These are phyloP conservation scores for Heteractis magnifica DNA, from an alignment of 92 coral and sea anemone genomes.

Conservation along the genomic window DNA sequence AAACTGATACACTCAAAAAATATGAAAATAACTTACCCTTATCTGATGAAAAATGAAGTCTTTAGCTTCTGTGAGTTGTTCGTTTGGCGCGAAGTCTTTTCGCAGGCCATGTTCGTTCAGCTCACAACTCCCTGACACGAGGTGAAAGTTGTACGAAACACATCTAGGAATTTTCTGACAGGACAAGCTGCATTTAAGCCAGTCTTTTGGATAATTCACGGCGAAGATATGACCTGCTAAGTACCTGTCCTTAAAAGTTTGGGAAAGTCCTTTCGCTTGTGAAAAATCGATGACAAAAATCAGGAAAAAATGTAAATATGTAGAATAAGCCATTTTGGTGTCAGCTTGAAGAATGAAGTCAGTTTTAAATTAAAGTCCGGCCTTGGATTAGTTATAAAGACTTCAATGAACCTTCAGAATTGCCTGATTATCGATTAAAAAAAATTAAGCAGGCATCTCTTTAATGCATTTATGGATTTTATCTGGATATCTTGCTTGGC, in stretches of 20 bases:
- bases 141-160: slow-evolving; percentile 52
- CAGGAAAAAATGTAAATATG: not conserved
- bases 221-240: slow-evolving; percentile 17
- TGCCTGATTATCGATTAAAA: not conserved
- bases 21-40: slow-evolving; percentile 33
- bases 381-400: not conserved
- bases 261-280: slow-evolving; percentile 3
- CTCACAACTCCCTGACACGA: slow-evolving; percentile 38
- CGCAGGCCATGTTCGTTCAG: slow-evolving; percentile 44
- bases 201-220: slow-evolving; percentile 29
- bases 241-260: slow-evolving; percentile 24
- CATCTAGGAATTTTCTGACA: slow-evolving; percentile 32
- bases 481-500: not conserved
- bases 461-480: not conserved
- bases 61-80: slow-evolving; percentile 24
- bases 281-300: not conserved
- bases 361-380: not conserved
- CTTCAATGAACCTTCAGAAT: not conserved
- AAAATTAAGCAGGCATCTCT: not conserved
- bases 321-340: not conserved
- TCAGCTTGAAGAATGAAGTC: not conserved
- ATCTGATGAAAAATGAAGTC: slow-evolving; percentile 55
- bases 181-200: slow-evolving; percentile 44
- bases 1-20: not conserved
- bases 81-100: slow-evolving; percentile 12